Evolutionary conservation across 2,888 invertebrate species (phyloP), one percentile per base, ranked within the genome.

Genomic region (Eilema griseolum): DNA sequence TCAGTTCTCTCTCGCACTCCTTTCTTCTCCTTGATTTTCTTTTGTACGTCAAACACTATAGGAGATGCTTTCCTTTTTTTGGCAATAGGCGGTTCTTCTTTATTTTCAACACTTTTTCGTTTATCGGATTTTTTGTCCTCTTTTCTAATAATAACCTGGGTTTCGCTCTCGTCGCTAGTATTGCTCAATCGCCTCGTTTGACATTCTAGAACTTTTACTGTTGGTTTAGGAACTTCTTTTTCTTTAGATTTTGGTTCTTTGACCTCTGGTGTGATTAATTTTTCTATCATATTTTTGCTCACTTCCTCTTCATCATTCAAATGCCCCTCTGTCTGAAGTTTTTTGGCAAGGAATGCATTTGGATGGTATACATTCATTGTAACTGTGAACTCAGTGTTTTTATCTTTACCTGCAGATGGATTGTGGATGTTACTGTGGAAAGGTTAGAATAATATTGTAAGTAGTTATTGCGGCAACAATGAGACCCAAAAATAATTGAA

Each of bases 301-400:
- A 83, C 70, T 61, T 88, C 86, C 4, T 89, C 88, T 20, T 90
- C 92, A 0, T 93, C 93, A 41, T 89, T 90, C 3, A 94, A 71
- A 0, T 95, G 71, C 0, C 95, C 95, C 87, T 95, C 95, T 0
- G 91, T 92, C 83, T 89, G 85, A 0, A 95, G 90, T 88, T 96
- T 94, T 84, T 95, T 95, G 0, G 95, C 92, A 1, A 95, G 85
- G 75, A 95, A 95, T 4, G 95, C 90, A 74, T 95, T 94, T 0
- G 96, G 95, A 78, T 96, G 93, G 70, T 96, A 96, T 11, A 98
- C 98, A 86, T 98, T 97, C 86, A 98, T 95, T 8, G 98, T 98
- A 2, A 98, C 97, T 76, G 98, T 97, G 89, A 98, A 98, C 89
- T 97, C 97, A 0, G 98, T 97, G 84, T 96, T 96, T 73, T 92